phyloP scores from a whole-genome alignment of 2,888 invertebrate species.

The Limnephilus auricula region DNA sequence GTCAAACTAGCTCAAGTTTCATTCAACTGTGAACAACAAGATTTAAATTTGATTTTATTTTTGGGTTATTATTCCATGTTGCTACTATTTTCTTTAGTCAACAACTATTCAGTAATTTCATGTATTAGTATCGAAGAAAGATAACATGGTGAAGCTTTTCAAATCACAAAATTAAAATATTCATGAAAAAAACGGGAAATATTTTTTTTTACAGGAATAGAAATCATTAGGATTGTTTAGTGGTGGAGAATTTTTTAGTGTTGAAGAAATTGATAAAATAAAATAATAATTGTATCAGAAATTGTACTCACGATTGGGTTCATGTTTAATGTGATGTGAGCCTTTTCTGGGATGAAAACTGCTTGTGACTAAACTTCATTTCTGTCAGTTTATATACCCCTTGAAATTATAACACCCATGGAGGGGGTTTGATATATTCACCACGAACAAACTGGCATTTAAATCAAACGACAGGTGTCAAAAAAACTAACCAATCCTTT shows the following conservation, averaged over 20 bases:
- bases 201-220: too few species aligned
- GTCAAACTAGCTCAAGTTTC: too few species aligned
- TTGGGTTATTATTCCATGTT: too few species aligned
- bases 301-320: constrained; percentile 50
- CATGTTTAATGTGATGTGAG: constrained; percentile 45
- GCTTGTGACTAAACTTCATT: constrained; percentile 48
- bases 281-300: neutral
- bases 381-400: constrained; percentile 47
- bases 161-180: too few species aligned
- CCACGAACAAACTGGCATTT: neutral
- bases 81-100: too few species aligned
- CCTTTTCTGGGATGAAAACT: constrained; percentile 61
- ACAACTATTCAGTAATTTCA: too few species aligned
- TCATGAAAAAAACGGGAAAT: too few species aligned
- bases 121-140: neutral
- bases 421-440: constrained; percentile 24
- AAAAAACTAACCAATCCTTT: neutral
- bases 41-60: too few species aligned
- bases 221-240: neutral
- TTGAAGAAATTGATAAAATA: neutral
- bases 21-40: neutral
- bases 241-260: neutral
- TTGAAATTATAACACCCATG: neutral
- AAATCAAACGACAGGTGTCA: neutral
- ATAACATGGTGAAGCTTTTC: neutral